Evolutionary conservation across 2,888 invertebrate species (phyloP).

Genomic region (Mythimna ferrago): DNA sequence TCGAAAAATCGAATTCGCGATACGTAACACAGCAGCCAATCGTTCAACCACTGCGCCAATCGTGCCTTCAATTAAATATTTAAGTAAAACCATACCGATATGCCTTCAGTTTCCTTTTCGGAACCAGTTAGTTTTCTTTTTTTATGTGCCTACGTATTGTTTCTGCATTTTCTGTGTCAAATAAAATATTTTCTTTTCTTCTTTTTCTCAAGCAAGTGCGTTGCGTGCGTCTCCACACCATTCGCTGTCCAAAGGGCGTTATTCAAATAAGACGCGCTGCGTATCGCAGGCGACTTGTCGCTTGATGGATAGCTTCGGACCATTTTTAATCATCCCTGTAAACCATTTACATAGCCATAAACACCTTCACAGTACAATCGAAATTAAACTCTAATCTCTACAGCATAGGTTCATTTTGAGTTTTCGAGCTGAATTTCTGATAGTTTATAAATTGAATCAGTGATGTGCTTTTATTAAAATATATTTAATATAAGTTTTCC

Average conservation of each 20-base stretch:
- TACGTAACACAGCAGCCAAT: too few relatives aligned
- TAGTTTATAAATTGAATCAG: constrained; percentile 64
- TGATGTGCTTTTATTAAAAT: constrained; percentile 29
- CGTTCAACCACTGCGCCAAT: too few relatives aligned
- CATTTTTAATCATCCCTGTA: constrained; percentile 85
- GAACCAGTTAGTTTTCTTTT: too few relatives aligned
- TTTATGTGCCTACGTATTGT: too few relatives aligned
- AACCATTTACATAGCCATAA: constrained; percentile 43
- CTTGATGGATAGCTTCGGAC: constrained; percentile 86
- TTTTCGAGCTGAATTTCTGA: not conserved
- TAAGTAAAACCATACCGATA: too few relatives aligned
- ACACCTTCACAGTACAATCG: constrained; percentile 26
- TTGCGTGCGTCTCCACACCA: constrained; percentile 40
- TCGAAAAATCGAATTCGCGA: too few relatives aligned
- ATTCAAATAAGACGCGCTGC: constrained; percentile 85
- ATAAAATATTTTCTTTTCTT: too few relatives aligned
- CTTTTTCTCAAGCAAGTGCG: too few relatives aligned
- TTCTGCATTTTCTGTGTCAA: too few relatives aligned
- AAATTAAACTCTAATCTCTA: constrained; percentile 37
- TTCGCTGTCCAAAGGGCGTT: constrained; percentile 69
- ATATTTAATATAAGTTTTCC: constrained; percentile 73
- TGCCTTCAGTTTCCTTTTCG: too few relatives aligned
- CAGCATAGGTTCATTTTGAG: constrained; percentile 16
- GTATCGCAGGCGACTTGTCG: constrained; percentile 82
- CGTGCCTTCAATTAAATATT: too few relatives aligned